phyloP scores from a whole-genome alignment of 2,888 invertebrate genomes.

The Glaucopsyche alexis region DNA sequence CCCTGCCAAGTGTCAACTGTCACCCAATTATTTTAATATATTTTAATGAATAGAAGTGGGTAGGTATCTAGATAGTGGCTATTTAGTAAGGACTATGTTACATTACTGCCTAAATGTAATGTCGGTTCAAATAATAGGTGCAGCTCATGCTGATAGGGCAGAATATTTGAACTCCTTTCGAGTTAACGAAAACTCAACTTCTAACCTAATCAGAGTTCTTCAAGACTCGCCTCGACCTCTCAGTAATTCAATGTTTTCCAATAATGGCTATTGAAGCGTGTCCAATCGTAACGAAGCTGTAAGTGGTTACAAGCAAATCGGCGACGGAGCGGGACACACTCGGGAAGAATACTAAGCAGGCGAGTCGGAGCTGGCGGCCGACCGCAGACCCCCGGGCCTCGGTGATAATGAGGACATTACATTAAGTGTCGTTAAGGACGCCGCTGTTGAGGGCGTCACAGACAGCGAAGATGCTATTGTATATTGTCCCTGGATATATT shows the following conservation, averaged over 20 bases:
- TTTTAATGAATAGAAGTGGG: too few species aligned
- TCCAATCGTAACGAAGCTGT: neutral
- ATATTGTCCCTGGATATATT: too few species aligned
- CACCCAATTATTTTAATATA: neutral
- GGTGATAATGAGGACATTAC: neutral
- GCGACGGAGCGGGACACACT: neutral
- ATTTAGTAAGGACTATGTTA: too few species aligned
- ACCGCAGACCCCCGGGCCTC: too few species aligned
- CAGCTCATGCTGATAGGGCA: neutral
- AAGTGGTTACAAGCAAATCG: neutral
- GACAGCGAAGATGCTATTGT: too few species aligned
- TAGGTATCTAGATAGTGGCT: too few species aligned
- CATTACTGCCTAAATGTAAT: too few species aligned
- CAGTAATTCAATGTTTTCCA: neutral
- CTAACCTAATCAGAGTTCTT: neutral
- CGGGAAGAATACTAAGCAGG: conserved; percentile 3
- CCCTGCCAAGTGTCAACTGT: neutral
- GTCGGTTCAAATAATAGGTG: too few species aligned
- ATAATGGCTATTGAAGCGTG: neutral
- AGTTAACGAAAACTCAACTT: neutral
- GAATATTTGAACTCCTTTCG: neutral
- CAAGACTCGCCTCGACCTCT: neutral
- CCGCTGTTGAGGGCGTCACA: too few species aligned
- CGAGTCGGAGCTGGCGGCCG: neutral
- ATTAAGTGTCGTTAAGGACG: neutral